These are phyloP conservation scores for Sebastiscus tertius DNA, from an alignment of 2,797 vertebrate genomes.

Conservation along the genomic window DNA sequence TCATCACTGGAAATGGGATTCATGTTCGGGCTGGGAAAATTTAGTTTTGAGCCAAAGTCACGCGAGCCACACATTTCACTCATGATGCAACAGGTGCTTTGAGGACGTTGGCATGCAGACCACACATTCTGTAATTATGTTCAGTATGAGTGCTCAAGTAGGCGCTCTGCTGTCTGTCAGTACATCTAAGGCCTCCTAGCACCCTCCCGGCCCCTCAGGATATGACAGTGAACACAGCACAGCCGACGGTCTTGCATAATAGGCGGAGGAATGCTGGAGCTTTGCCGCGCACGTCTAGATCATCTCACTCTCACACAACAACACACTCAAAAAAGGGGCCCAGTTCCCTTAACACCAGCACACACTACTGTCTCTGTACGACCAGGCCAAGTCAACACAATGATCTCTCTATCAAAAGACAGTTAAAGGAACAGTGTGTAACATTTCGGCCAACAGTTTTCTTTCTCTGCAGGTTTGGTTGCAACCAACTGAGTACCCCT, in stretches of 20 bases:
- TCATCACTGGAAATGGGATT: slow-evolving; percentile 14
- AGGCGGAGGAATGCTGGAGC: slow-evolving; percentile 75
- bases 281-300: slow-evolving; percentile 56
- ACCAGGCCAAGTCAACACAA: neutral
- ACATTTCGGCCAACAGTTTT: too few species aligned
- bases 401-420: neutral
- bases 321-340: slow-evolving; percentile 31
- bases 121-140: neutral
- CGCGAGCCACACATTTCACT: neutral
- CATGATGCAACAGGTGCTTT: neutral
- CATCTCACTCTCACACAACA: slow-evolving; percentile 28
- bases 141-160: neutral
- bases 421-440: neutral
- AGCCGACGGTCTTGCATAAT: slow-evolving; percentile 68
- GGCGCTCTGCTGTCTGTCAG: neutral
- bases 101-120: neutral
- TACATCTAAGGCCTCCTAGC: neutral
- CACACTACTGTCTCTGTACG: slow-evolving; percentile 1
- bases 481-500: too few species aligned
- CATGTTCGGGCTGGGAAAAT: neutral
- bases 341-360: neutral
- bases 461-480: too few species aligned
- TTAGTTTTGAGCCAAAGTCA: neutral
- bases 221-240: slow-evolving; percentile 2
- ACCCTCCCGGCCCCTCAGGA: slow-evolving; percentile 25